Evolutionary conservation across 2,113 vertebrate genomes (phyloP).

Genomic region (Hydrolagus affinis): DNA sequence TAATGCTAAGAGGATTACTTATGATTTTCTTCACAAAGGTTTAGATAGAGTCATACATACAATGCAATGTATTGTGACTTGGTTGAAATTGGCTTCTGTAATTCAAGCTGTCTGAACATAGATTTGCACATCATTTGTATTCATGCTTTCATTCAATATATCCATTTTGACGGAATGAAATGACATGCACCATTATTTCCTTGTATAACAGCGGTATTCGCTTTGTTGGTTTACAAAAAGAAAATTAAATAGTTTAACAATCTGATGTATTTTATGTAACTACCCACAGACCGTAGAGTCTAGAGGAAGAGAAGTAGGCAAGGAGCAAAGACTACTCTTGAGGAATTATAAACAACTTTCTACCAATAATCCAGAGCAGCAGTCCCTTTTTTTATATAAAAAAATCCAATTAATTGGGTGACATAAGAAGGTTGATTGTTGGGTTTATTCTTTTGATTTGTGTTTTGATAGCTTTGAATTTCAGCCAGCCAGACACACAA

Average conservation of each 20-base stretch:
- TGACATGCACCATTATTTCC: neutral
- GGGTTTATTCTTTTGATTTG: too few relatives aligned
- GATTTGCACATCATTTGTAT: neutral
- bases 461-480: too few relatives aligned
- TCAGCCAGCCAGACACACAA: too few relatives aligned
- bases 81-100: neutral
- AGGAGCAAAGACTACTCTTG: neutral
- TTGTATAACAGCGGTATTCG: too few relatives aligned
- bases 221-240: neutral
- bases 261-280: neutral
- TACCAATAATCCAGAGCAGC: neutral
- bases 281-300: too few relatives aligned
- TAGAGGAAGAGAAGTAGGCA: neutral
- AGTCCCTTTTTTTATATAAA: too few relatives aligned
- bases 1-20: neutral
- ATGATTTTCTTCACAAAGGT: conserved; percentile 6
- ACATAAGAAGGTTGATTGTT: too few relatives aligned
- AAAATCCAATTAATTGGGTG: too few relatives aligned
- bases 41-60: neutral
- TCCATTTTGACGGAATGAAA: neutral
- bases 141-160: neutral
- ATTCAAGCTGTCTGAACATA: neutral
- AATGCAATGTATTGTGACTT: neutral
- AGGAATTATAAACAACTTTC: neutral
- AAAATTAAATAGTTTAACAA: neutral